Evolutionary conservation across 1,140 invertebrate species (phyloP), one percentile per base, ranked within the genome.

Genomic region (Aphis craccivora): DNA sequence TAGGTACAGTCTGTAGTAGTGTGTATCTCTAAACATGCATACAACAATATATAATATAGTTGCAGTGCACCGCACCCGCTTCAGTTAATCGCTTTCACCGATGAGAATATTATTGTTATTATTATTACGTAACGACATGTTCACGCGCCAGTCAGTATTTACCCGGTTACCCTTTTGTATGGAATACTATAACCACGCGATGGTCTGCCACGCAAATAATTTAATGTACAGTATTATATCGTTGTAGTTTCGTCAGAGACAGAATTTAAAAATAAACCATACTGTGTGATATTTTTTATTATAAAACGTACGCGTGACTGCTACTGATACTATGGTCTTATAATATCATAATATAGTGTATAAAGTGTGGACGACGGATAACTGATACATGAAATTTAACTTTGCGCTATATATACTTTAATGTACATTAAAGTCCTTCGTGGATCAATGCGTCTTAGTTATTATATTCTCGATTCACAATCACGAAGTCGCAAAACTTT

Each of bases 51-150:
- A 30, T 35, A n/a, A 30, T 35, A n/a, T 35, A n/a, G 30, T 76
- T n/a, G 30, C 30, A 76, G 60, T 76, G 60, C 60, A 35, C n/a
- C 76, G 76, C 76, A 37, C 60, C 60, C 60, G 60, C 30, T n/a
- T 30, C 76, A 83, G 35, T 23, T 83, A 83, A 83, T 37, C 76
- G 76, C 76, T 83, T 83, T 83, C 35, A 83, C 76, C 76, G 76
- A 23, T 35, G 76, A 83, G 76, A 83, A 83, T 76, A 76, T 76
- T 76, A 76, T 76, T 76, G 60, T 76, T 76, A 76, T 76, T 30
- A n/a, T 76, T 76, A 76, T 76, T 76, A 83, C 35, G 35, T 83
- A 83, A 83, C 35, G 76, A 83, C 35, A 35, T 23, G 20, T 83
- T 83, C 76, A 37, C 35, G 76, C 76, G n/a, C 6, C 20, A 2